phyloP scores from a whole-genome alignment of 1,140 invertebrate genomes.

The Solen grandis region DNA sequence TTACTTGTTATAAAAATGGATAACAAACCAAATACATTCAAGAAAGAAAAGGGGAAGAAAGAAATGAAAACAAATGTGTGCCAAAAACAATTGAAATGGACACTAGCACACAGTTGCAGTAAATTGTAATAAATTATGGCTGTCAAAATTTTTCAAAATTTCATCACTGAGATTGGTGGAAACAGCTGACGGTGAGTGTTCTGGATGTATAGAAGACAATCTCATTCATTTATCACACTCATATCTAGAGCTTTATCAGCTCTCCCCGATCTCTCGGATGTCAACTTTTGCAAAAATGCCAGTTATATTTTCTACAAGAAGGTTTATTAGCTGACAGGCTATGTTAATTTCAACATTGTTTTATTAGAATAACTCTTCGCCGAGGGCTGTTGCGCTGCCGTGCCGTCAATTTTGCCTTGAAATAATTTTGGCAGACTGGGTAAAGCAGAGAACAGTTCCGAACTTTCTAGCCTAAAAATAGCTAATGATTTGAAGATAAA shows the following conservation, averaged over 20 bases:
- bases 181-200: slow-evolving; percentile 42
- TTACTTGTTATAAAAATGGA: too few species aligned
- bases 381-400: too few species aligned
- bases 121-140: slow-evolving; percentile 48
- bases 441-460: too few species aligned
- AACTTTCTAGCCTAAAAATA: too few species aligned
- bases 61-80: too few species aligned
- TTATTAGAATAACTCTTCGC: slow-evolving; percentile 42
- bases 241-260: slow-evolving; percentile 33
- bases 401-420: too few species aligned
- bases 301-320: slow-evolving; percentile 49
- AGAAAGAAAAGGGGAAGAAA: too few species aligned
- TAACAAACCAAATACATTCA: too few species aligned
- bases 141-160: slow-evolving; percentile 53
- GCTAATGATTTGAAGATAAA: too few species aligned
- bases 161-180: slow-evolving; percentile 21
- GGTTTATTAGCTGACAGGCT: slow-evolving; percentile 45
- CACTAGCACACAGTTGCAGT: slow-evolving; percentile 21
- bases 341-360: slow-evolving; percentile 48
- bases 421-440: too few species aligned
- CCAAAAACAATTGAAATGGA: slow-evolving; percentile 49
- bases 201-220: slow-evolving; percentile 32
- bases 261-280: slow-evolving; percentile 9
- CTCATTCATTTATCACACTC: slow-evolving; percentile 40
- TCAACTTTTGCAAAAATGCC: slow-evolving; percentile 55